Evolutionary conservation across 2,797 vertebrate genomes (phyloP), one percentile per base, ranked within the genome.

Genomic region (Rhynchonycteris naso): DNA sequence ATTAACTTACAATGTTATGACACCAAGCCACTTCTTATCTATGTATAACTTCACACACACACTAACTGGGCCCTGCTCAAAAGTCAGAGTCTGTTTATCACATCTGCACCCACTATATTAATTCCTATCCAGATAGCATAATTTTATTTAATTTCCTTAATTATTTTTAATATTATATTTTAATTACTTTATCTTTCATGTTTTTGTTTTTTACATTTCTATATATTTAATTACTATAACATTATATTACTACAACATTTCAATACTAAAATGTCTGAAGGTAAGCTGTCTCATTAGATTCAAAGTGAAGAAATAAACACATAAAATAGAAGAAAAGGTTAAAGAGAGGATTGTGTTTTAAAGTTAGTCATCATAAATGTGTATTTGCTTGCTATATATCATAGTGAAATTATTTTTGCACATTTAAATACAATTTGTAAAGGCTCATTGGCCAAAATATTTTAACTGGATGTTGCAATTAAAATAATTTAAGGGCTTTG

Each of bases 361-460:
- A 93, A 85, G 12, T 22, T 10, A 43, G 58, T 61, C 15, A 94
- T 69, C n/a, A 94, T 92, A 85, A 97, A 93, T 52, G 38, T 87
- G 7, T 81, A 26, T 72, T 93, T 93, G 16, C 16, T 66, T 91
- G 54, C 93, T 84, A 88, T 63, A 81, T 95, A 59, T 65, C 54
- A 38, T 7, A 78, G 50, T 9, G 74, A 93, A 95, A 92, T 93
- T 93, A 81, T 84, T 96, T 95, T 94, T 91, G 71, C 72, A 90
- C 63, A 71, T 93, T 91, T 96, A 82, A 97, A 94, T 92, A 76
- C 21, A 95, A 95, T 96, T 93, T 91, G 80, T 71, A 93, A 94
- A 78, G 94, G 56, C 68, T 93, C 92, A 93, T 96, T 96, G 80
- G 76, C 84, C 72, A 96, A 97, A 95, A 94, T 95, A 96, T 94